Percentiles rank a stretch among this genome's conserved stretches.
phyloP scores from a whole-genome alignment of 2,113 vertebrate genomes.

The Procavia capensis region DNA sequence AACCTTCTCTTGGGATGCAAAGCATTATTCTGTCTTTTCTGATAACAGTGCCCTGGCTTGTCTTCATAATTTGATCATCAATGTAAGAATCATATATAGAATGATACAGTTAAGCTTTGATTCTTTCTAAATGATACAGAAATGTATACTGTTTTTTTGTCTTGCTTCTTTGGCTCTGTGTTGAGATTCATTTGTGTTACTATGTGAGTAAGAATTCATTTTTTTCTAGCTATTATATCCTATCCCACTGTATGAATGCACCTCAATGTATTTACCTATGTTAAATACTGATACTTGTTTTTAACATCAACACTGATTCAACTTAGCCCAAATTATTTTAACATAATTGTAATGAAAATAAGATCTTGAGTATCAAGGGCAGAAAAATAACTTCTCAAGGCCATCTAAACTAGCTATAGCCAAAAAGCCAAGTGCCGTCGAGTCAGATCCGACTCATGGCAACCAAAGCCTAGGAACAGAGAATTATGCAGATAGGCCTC shows the following conservation, averaged over 20 bases:
- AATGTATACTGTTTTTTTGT: background rate
- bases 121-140: background rate
- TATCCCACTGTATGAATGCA: background rate
- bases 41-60: background rate
- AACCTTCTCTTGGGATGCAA: background rate
- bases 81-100: background rate
- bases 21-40: background rate
- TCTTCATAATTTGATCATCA: background rate
- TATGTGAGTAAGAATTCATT: background rate
- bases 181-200: background rate
- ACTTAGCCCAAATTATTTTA: background rate
- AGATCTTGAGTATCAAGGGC: background rate
- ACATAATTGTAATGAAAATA: background rate
- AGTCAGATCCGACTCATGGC: too few species aligned
- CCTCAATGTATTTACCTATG: background rate
- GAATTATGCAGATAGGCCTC: background rate
- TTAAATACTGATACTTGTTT: background rate
- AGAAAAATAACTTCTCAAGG: background rate
- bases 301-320: background rate
- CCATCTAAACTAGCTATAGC: background rate
- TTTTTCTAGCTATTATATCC: background rate
- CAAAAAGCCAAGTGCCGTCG: too few species aligned
- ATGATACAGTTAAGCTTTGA: background rate
- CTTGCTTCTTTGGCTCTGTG: background rate
- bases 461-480: background rate